Base-by-base conservation (phyloP, 2,888 invertebrate species). In the Allolobophora icterica region DNA sequence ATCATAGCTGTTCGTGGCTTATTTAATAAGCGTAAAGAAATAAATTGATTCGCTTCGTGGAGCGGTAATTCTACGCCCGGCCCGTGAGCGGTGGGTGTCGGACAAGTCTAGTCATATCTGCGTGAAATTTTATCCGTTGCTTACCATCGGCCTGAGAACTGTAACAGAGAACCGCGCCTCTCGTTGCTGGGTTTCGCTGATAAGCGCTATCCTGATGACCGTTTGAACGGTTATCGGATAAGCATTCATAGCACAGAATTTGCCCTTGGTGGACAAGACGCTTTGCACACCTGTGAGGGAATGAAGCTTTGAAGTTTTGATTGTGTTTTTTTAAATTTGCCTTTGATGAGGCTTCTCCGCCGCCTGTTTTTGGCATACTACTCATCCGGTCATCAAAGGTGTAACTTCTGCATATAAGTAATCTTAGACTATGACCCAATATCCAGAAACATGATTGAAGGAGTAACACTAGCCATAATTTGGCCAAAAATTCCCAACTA, bases 71-170 rank as follows among this genome's bases (percentile, higher is more conserved):
- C 52, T 21, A n/a, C 1, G 30, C n/a, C 71, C 30, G 71, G 11
- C 30, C n/a, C n/a, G 71, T 71, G 71, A n/a, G 71, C n/a, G n/a
- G 71, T 71, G 71, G 71, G n/a, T 71, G 71, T 71, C 71, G n/a
- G 71, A 17, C 71, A 71, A n/a, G 71, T 71, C 71, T 71, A 71
- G n/a, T 71, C 71, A 71, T 71, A 71, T 71, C 71, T 71, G 3
- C 71, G 71, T 71, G 30, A 71, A 71, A 71, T 71, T 52, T 71
- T 71, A 71, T 71, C 71, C 71, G 58, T 58, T 58, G 58, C 45
- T 45, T 45, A 15, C 58, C 30, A 30, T 71, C n/a, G 71, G n/a
- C 71, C n/a, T 71, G 17, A 71, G n/a, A 71, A 71, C n/a, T 71
- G 71, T n/a, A 11, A 71, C 8, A 1, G 71, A 71, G 30, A n/a